Evolutionary conservation across 2,113 vertebrate species (phyloP).

Genomic region (Marmota monax): DNA sequence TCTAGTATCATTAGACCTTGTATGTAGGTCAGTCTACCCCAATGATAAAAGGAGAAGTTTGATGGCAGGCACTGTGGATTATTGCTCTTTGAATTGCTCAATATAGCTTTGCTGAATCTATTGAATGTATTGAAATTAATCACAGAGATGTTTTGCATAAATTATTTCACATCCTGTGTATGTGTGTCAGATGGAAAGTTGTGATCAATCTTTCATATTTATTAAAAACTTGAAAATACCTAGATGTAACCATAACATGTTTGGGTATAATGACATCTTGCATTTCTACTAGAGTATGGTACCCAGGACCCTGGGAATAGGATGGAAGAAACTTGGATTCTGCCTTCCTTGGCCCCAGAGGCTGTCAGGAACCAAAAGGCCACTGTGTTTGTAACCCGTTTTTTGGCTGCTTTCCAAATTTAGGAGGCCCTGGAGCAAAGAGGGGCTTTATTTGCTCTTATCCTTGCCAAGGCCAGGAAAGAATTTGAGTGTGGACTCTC

Average conservation of each 20-base stretch:
- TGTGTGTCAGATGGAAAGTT: conserved; percentile 35
- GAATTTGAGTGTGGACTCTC: conserved; percentile 59
- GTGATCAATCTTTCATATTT: conserved; percentile 19
- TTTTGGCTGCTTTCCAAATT: conserved; percentile 62
- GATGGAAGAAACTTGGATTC: conserved; percentile 48
- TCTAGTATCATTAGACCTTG: not conserved
- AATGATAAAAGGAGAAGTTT: conserved; percentile 37
- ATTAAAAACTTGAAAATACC: conserved; percentile 45
- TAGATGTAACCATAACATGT: not conserved
- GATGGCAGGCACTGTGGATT: conserved; percentile 18
- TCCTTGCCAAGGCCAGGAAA: conserved; percentile 65
- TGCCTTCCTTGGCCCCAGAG: not conserved
- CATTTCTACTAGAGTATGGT: not conserved
- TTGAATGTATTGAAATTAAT: not conserved
- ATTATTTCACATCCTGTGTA: not conserved
- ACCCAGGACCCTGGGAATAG: not conserved
- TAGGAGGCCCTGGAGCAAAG: conserved; percentile 23
- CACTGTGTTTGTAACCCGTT: conserved; percentile 41
- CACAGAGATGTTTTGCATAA: conserved; percentile 48
- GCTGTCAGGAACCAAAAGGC: conserved; percentile 56
- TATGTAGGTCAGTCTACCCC: not conserved
- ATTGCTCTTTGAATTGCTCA: conserved; percentile 10
- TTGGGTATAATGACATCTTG: not conserved
- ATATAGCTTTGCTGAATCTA: conserved; percentile 31
- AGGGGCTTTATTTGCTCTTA: conserved; percentile 55